These are phyloP conservation scores for Papilio elwesi DNA, from an alignment of 2,888 invertebrate genomes.

Conservation along the genomic window DNA sequence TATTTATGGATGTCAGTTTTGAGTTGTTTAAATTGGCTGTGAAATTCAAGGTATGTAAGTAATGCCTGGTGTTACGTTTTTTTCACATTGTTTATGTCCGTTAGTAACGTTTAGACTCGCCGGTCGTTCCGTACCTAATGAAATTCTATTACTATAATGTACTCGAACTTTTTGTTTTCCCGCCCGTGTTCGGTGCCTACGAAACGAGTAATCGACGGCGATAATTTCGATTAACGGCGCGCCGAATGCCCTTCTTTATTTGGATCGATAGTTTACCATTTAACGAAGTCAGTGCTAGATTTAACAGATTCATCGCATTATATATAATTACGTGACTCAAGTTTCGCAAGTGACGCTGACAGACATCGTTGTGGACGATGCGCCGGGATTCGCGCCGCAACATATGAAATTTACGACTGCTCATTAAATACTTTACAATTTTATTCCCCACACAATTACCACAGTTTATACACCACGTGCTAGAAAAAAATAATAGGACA, in stretches of 20 bases:
- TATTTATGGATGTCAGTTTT: slow-evolving; percentile 84
- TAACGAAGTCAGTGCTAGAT: slow-evolving; percentile 67
- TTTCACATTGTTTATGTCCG: slow-evolving; percentile 60
- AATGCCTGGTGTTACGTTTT: slow-evolving; percentile 70
- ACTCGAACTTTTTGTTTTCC: slow-evolving; percentile 74
- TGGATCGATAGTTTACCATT: slow-evolving; percentile 80
- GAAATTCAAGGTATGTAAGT: slow-evolving; percentile 82
- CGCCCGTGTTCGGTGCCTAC: slow-evolving; percentile 73
- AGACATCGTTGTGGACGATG: slow-evolving; percentile 23
- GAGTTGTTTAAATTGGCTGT: slow-evolving; percentile 84
- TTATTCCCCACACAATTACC: slow-evolving; percentile 35
- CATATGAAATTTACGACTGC: slow-evolving; percentile 38
- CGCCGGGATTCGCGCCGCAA: slow-evolving; percentile 62
- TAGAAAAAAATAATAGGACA: slow-evolving; percentile 14
- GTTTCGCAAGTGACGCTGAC: slow-evolving; percentile 52
- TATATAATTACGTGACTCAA: slow-evolving; percentile 67
- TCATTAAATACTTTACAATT: slow-evolving; percentile 37
- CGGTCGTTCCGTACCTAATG: slow-evolving; percentile 52
- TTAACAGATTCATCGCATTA: slow-evolving; percentile 75
- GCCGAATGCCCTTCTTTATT: slow-evolving; percentile 74
- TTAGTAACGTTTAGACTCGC: slow-evolving; percentile 51
- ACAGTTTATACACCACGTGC: slow-evolving; percentile 36
- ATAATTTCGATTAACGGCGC: slow-evolving; percentile 75
- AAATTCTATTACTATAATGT: slow-evolving; percentile 55
- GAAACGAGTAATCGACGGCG: slow-evolving; percentile 66